Percentiles rank a stretch among this genome's conserved stretches.
Evolutionary conservation across 2,888 invertebrate species (phyloP).

Genomic region (Leptarthrus brevirostris): DNA sequence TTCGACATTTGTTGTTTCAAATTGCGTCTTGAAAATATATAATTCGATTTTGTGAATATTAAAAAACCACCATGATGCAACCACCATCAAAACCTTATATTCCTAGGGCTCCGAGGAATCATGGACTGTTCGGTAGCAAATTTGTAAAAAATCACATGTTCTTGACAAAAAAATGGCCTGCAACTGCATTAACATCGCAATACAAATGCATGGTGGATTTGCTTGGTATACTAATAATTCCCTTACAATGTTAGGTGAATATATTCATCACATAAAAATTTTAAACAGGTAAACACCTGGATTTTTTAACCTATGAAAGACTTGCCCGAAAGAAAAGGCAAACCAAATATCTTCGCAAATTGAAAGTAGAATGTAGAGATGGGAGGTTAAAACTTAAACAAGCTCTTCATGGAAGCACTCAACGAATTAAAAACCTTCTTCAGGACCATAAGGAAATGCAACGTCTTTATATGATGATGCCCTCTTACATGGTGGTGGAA

Average conservation of each 20-base stretch:
- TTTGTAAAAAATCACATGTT: conserved; percentile 63
- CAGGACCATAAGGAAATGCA: conserved; percentile 63
- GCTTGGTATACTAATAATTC: conserved; percentile 57
- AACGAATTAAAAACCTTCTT: conserved; percentile 61
- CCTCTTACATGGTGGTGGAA: conserved; percentile 62
- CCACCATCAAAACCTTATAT: conserved; percentile 59
- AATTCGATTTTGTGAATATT: too few species aligned
- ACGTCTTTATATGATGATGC: conserved; percentile 63
- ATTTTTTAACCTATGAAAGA: conserved; percentile 36
- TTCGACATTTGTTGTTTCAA: too few species aligned
- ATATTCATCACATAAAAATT: too few species aligned
- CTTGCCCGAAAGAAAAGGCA: conserved; percentile 26
- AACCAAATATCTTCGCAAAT: background rate
- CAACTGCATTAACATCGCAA: conserved; percentile 60
- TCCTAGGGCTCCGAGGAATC: conserved; percentile 60
- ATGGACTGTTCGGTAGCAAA: conserved; percentile 63
- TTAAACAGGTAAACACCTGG: conserved; percentile 49
- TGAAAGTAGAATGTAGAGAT: conserved; percentile 62
- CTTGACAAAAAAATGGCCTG: conserved; percentile 63
- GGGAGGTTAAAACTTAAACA: conserved; percentile 62
- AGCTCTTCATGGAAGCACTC: conserved; percentile 59
- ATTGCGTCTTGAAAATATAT: too few species aligned
- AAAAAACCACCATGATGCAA: too few species aligned
- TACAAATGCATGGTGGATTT: conserved; percentile 62
- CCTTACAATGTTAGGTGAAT: background rate